Conservation (phyloP, 2,113 vertebrate species). For the Anhinga anhinga region DNA sequence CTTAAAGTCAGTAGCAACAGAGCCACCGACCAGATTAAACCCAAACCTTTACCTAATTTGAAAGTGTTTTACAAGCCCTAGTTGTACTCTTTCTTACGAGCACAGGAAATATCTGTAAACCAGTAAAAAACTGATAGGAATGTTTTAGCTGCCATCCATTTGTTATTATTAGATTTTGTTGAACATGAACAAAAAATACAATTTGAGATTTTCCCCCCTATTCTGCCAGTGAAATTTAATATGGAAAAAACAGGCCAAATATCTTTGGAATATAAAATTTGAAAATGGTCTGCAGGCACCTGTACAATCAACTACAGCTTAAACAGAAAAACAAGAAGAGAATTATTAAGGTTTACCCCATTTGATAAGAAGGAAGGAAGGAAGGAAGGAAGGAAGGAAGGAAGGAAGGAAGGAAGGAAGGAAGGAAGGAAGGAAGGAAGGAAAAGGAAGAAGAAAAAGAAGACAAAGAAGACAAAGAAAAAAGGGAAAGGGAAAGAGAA, state of each 20-base stretch:
- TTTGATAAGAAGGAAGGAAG: not conserved
- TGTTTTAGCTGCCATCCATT: not conserved
- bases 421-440: too few species aligned
- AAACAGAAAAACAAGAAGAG: not conserved
- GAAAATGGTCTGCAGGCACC: not conserved
- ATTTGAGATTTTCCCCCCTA: not conserved
- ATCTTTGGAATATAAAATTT: not conserved
- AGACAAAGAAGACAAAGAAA: accelerated
- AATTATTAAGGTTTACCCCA: not conserved
- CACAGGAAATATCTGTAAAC: not conserved
- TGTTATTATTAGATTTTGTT: not conserved
- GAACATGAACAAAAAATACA: not conserved
- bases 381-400: accelerated
- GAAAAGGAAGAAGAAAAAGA: too few species aligned
- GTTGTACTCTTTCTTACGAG: not conserved
- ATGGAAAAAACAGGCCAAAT: not conserved
- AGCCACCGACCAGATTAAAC: not conserved
- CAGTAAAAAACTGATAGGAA: not conserved
- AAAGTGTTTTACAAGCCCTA: not conserved
- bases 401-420: too few species aligned
- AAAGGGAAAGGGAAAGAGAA: accelerated
- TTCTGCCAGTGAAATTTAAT: not conserved
- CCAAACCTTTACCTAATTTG: not conserved
- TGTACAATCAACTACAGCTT: not conserved
- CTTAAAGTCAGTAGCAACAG: not conserved